A percentile compares a stretch with the other conserved stretches of the same genome.
phyloP scores from a whole-genome alignment of 2,797 vertebrate species.

The Nyctibius grandis region DNA sequence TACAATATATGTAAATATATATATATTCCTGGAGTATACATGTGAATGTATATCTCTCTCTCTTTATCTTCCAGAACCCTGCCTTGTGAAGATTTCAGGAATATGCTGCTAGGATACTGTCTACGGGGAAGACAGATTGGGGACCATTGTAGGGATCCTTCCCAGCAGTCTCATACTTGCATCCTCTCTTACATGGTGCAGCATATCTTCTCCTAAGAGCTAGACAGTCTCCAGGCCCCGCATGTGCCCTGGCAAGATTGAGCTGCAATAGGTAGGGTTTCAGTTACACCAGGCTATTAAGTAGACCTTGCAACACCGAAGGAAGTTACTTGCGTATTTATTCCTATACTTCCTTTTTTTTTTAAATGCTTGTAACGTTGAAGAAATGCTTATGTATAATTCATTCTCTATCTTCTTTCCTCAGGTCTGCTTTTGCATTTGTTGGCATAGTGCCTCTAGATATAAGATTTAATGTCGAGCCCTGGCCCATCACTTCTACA shows the following conservation, averaged over 20 bases:
- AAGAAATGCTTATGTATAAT: not conserved
- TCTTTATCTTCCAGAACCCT: not conserved
- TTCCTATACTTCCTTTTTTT: not conserved
- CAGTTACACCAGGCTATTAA: not conserved
- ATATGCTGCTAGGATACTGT: not conserved
- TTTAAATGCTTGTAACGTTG: not conserved
- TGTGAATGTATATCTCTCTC: not conserved
- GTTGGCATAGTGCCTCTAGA: not conserved
- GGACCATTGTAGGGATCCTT: not conserved
- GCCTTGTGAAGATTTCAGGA: not conserved
- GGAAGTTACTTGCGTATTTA: not conserved
- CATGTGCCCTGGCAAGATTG: accelerated
- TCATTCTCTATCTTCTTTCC: not conserved
- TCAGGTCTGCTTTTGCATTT: not conserved
- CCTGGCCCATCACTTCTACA: not conserved
- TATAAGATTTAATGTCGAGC: not conserved
- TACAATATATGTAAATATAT: not conserved
- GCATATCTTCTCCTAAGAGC: not conserved
- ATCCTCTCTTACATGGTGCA: not conserved
- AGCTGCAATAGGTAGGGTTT: not conserved
- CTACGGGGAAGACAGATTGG: not conserved
- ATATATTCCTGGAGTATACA: not conserved
- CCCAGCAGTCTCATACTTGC: not conserved
- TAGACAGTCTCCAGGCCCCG: not conserved
- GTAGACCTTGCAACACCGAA: not conserved